Conservation (phyloP, 2,888 invertebrate species). For the Chrysina gloriosa region DNA sequence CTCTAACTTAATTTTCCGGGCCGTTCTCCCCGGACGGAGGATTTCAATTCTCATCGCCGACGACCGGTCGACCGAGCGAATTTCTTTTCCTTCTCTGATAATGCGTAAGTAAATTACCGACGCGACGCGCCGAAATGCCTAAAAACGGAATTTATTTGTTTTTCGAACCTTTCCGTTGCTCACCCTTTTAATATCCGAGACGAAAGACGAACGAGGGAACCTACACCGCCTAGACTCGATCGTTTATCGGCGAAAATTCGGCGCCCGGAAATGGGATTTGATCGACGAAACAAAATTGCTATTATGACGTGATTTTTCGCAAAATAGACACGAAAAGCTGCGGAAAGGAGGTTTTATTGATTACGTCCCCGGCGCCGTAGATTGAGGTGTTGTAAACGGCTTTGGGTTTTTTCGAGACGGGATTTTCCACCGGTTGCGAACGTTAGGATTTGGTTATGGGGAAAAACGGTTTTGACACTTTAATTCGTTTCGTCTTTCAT, state of each 20-base stretch:
- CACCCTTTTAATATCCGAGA: conserved; percentile 15
- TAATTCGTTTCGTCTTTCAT: too few relatives aligned
- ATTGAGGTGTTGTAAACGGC: not conserved
- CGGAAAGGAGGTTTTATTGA: not conserved
- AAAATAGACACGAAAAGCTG: not conserved
- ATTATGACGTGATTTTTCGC: conserved; percentile 2
- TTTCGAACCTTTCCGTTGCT: conserved; percentile 32
- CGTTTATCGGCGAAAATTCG: not conserved
- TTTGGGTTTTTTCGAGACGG: not conserved
- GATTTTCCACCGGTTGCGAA: too few relatives aligned
- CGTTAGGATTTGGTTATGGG: too few relatives aligned
- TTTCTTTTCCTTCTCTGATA: not conserved
- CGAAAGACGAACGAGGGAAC: not conserved
- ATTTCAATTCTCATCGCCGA: not conserved
- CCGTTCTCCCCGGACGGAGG: not conserved
- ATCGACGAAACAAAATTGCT: conserved; percentile 6
- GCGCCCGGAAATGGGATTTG: not conserved
- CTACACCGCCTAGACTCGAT: not conserved
- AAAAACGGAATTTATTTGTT: conserved; percentile 33
- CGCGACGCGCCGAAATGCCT: conserved; percentile 3
- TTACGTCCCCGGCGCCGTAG: not conserved
- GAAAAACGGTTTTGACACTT: too few relatives aligned
- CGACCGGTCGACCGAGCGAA: not conserved
- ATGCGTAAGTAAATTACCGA: conserved; percentile 28
- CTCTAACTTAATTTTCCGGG: conserved; percentile 6